Evolutionary conservation across 2,888 invertebrate species (phyloP).

Genomic region (Piscicola geometra): DNA sequence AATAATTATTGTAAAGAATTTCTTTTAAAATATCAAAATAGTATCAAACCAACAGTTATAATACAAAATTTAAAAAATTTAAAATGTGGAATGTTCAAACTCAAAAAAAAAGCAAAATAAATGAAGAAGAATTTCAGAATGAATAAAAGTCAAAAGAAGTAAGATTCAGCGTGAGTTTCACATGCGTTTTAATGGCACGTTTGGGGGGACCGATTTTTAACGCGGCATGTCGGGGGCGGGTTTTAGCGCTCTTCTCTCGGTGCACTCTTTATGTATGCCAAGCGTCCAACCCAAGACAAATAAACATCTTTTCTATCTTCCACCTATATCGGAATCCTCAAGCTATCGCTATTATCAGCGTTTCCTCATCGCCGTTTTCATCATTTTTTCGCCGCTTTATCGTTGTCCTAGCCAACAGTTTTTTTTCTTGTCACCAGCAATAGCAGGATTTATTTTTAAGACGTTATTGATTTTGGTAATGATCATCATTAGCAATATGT

Average conservation of each 20-base stretch:
- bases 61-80: neutral
- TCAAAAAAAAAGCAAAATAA: neutral
- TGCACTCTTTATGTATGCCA: slow-evolving; percentile 1
- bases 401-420: neutral
- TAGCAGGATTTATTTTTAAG: neutral
- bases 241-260: slow-evolving; percentile 9
- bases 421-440: neutral
- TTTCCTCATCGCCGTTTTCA: neutral
- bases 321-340: neutral
- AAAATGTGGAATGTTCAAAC: neutral
- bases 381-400: too few relatives aligned
- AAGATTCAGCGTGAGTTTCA: slow-evolving; percentile 9
- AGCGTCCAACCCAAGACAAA: slow-evolving; percentile 14
- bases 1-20: too few relatives aligned
- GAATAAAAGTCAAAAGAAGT: neutral
- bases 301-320: slow-evolving; percentile 17
- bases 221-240: slow-evolving; percentile 10
- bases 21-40: too few relatives aligned
- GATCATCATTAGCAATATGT: too few relatives aligned
- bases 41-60: too few relatives aligned
- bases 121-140: neutral
- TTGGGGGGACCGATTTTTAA: neutral
- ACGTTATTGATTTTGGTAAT: neutral
- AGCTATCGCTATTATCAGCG: neutral
- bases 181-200: slow-evolving; percentile 15